Evolutionary conservation across 2,113 vertebrate species (phyloP).

Genomic region (Eretmochelys imbricata): DNA sequence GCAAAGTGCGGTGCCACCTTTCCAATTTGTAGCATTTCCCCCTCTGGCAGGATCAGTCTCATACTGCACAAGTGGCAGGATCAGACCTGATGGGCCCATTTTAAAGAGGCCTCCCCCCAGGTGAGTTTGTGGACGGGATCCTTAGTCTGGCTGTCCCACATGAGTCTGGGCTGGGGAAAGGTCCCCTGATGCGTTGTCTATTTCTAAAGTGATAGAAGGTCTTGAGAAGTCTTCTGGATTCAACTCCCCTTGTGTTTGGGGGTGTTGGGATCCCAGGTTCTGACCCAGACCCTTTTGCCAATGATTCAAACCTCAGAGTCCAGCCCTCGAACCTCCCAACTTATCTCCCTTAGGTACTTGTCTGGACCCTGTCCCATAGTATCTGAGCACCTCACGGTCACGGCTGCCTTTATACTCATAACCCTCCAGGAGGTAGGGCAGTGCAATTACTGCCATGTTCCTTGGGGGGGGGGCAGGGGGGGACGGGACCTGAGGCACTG

Average conservation of each 20-base stretch:
- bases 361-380: rapidly evolving
- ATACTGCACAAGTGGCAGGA: not conserved
- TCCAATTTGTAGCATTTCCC: not conserved
- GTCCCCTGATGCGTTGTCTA: not conserved
- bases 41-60: no score
- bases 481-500: not conserved
- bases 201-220: not conserved
- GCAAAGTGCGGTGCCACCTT: not conserved
- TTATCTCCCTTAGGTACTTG: not conserved
- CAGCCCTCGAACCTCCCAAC: rapidly evolving
- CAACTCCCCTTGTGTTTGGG: not conserved
- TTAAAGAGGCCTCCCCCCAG: not conserved
- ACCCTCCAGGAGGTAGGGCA: not conserved
- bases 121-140: not conserved
- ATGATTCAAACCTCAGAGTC: rapidly evolving
- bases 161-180: not conserved
- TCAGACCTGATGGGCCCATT: not conserved
- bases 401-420: not conserved
- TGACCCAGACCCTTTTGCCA: not conserved
- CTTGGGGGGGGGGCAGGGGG: rapidly evolving
- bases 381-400: not conserved
- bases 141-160: not conserved
- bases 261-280: rapidly evolving
- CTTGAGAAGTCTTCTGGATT: rapidly evolving
- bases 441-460: not conserved